Conservation (phyloP, 53 echinoderm and acorn worm species). For the Henricia sp. region DNA sequence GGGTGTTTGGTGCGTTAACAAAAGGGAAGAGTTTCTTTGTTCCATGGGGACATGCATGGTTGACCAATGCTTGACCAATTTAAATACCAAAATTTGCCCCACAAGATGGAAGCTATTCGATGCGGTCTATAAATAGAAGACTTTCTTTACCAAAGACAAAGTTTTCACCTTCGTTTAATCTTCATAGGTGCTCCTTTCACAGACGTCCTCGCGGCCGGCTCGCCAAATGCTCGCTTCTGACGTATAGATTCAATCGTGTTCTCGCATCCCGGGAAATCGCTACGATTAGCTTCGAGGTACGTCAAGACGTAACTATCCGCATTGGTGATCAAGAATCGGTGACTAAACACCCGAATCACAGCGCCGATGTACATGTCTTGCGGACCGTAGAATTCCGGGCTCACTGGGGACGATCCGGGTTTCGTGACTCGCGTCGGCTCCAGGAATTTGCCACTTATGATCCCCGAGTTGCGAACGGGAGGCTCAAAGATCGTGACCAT, state of each 20-base stretch:
- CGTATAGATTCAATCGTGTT: slow-evolving; percentile 80
- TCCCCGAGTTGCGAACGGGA: slow-evolving; percentile 99
- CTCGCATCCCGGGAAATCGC: slow-evolving; percentile 90
- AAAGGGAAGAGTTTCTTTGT: too few relatives aligned
- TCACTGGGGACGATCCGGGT: slow-evolving; percentile 75
- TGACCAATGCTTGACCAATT: too few relatives aligned
- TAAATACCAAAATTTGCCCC: too few relatives aligned
- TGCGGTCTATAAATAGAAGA: not conserved
- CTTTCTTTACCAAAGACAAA: not conserved
- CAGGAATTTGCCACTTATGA: slow-evolving; percentile 93
- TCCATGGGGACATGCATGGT: too few relatives aligned
- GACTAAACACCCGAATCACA: slow-evolving; percentile 74
- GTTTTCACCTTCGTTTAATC: slow-evolving; percentile 79
- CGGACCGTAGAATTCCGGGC: slow-evolving; percentile 84
- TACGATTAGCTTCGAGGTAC: slow-evolving; percentile 75
- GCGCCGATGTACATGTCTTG: slow-evolving; percentile 92
- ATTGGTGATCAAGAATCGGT: slow-evolving; percentile 83
- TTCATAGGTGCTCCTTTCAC: slow-evolving; percentile 93
- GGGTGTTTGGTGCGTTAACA: too few relatives aligned
- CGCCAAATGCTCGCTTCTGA: slow-evolving; percentile 13
- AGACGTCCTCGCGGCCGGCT: slow-evolving; percentile 31
- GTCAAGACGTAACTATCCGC: slow-evolving; percentile 90
- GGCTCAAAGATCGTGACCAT: slow-evolving; percentile 99
- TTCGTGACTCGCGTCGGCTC: slow-evolving; percentile 94
- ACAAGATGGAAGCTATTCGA: too few relatives aligned